Evolutionary conservation across 2,888 invertebrate species (phyloP).

Genomic region (Melinopterus prodromus): DNA sequence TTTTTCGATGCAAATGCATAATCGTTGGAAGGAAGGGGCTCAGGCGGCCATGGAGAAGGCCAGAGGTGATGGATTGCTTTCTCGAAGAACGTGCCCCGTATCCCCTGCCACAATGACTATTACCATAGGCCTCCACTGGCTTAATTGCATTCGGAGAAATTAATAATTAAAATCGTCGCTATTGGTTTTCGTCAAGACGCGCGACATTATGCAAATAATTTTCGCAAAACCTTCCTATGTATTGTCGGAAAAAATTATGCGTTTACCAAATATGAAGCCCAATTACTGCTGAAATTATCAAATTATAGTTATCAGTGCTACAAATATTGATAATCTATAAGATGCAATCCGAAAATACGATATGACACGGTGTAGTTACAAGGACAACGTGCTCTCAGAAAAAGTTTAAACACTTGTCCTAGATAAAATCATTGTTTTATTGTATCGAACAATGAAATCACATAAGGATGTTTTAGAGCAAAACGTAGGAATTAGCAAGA

Average conservation of each 20-base stretch:
- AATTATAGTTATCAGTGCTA: no score
- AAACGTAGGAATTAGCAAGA: no score
- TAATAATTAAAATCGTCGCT: slow-evolving; percentile 56
- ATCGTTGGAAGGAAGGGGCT: slow-evolving; percentile 40
- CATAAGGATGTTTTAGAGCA: no score
- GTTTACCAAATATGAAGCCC: neutral
- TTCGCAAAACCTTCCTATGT: neutral
- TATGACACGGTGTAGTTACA: no score
- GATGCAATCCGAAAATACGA: no score
- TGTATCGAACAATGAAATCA: no score
- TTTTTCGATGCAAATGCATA: slow-evolving; percentile 57
- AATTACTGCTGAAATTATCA: no score
- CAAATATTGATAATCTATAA: no score
- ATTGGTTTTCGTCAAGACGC: slow-evolving; percentile 12
- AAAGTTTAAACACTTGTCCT: no score
- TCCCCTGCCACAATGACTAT: slow-evolving; percentile 32
- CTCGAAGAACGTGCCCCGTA: slow-evolving; percentile 28
- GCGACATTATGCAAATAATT: slow-evolving; percentile 4
- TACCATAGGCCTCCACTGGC: slow-evolving; percentile 41
- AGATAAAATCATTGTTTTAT: no score
- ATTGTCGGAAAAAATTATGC: neutral
- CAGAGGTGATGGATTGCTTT: slow-evolving; percentile 49
- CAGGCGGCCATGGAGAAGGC: slow-evolving; percentile 11
- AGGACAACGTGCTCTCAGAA: no score
- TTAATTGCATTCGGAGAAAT: slow-evolving; percentile 56